Percentiles rank a stretch among this genome's conserved stretches.
These are phyloP conservation scores for Nothobranchius kuhntae DNA, from an alignment of 2,113 vertebrate genomes.

Conservation along the genomic window DNA sequence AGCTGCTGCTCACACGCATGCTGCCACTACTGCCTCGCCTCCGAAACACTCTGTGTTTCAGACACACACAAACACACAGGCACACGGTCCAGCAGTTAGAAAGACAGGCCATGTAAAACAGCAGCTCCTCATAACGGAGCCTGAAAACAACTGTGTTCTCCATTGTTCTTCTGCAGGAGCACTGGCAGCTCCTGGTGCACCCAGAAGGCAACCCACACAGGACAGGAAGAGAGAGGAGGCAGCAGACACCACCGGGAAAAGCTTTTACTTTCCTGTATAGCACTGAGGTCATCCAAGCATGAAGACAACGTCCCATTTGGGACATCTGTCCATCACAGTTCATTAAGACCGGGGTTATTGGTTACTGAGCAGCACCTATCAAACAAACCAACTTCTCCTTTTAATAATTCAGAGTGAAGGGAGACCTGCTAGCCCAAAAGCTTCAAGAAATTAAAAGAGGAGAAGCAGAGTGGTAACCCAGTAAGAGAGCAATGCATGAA, in stretches of 20 bases:
- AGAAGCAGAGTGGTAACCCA: conserved; percentile 54
- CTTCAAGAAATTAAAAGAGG: not conserved
- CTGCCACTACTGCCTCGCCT: conserved; percentile 27
- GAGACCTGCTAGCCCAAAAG: conserved; percentile 27
- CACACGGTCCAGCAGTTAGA: conserved; percentile 66
- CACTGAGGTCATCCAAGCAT: not conserved
- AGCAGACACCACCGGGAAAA: not conserved
- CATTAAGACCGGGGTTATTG: conserved; percentile 32
- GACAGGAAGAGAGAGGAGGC: not conserved
- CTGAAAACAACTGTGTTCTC: not conserved
- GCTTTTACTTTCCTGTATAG: conserved; percentile 12
- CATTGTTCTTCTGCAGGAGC: not conserved
- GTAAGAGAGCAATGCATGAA: conserved; percentile 43
- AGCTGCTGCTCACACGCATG: conserved; percentile 82
- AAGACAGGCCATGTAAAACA: conserved; percentile 57
- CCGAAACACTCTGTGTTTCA: conserved; percentile 60
- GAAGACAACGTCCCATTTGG: not conserved
- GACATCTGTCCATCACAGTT: conserved; percentile 25
- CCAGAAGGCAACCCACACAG: no score
- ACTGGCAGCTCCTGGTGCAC: not conserved
- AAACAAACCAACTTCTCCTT: conserved; percentile 38
- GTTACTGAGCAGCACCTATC: conserved; percentile 23
- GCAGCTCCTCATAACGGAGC: conserved; percentile 52
- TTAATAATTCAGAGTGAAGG: conserved; percentile 68
- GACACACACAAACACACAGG: conserved; percentile 68